Evolutionary conservation across 1,140 invertebrate genomes (phyloP).

Genomic region (Adoxophyes honmai): DNA sequence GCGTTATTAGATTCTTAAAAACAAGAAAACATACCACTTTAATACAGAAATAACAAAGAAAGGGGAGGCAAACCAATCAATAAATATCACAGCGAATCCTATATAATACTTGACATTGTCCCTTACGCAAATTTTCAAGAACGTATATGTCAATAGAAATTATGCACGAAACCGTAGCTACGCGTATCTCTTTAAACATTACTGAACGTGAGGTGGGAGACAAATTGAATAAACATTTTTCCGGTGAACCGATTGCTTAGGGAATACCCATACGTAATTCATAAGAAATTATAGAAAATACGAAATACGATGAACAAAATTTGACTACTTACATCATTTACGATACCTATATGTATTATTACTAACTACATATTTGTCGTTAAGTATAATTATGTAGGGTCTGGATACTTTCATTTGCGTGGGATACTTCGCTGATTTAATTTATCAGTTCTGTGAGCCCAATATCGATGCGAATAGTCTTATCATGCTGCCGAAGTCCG

Average conservation of each 20-base stretch:
- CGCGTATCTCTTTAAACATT: constrained; percentile 32
- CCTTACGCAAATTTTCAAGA: too few species aligned
- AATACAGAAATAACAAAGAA: too few species aligned
- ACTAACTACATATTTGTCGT: too few species aligned
- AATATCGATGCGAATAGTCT: not conserved
- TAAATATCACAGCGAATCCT: too few species aligned
- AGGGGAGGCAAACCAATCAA: too few species aligned
- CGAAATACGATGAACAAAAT: not conserved
- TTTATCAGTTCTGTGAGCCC: not conserved
- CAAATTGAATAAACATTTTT: constrained; percentile 38
- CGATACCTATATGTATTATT: too few species aligned
- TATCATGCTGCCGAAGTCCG: not conserved
- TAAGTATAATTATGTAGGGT: too few species aligned
- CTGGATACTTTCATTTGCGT: too few species aligned
- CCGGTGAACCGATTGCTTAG: constrained; percentile 24
- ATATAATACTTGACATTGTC: too few species aligned
- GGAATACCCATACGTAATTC: constrained; percentile 24
- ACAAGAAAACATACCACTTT: too few species aligned
- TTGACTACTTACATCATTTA: not conserved
- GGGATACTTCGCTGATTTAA: not conserved
- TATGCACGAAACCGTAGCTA: constrained; percentile 31
- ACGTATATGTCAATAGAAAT: constrained; percentile 20
- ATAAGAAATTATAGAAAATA: not conserved
- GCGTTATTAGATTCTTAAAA: too few species aligned
- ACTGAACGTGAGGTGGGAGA: constrained; percentile 29